Conservation (phyloP, 2,888 invertebrate genomes). For the Hermaeophaga mercurialis region DNA sequence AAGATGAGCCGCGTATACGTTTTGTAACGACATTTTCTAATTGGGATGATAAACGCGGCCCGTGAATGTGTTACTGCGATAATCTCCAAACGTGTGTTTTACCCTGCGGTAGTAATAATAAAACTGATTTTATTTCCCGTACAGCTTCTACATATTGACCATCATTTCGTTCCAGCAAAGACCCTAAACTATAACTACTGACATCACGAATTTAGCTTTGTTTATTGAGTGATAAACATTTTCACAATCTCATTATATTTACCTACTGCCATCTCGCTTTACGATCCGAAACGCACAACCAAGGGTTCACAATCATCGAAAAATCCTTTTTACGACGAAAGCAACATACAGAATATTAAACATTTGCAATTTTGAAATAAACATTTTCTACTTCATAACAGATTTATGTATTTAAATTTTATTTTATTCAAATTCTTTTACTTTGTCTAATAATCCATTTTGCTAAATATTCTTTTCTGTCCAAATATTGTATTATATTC, state of each 20-base stretch:
- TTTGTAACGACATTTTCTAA: constrained; percentile 40
- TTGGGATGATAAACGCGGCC: constrained; percentile 47
- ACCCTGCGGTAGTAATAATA: constrained; percentile 38
- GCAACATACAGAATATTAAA: constrained; percentile 9
- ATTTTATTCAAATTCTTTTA: too few relatives aligned
- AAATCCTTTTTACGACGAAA: constrained; percentile 16
- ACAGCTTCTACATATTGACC: constrained; percentile 46
- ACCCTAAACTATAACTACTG: constrained; percentile 42
- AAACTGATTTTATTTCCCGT: constrained; percentile 47
- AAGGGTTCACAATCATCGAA: constrained; percentile 22
- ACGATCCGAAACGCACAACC: constrained; percentile 39
- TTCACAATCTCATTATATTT: constrained; percentile 53
- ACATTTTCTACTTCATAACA: not conserved
- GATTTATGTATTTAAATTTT: too few relatives aligned
- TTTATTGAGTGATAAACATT: constrained; percentile 58
- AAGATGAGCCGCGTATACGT: constrained; percentile 24
- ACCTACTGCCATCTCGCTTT: constrained; percentile 54
- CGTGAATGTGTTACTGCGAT: constrained; percentile 35
- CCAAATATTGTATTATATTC: too few relatives aligned
- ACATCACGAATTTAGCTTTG: constrained; percentile 48
- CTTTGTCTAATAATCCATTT: too few relatives aligned
- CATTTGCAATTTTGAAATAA: not conserved
- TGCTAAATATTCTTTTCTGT: too few relatives aligned
- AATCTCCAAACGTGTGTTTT: constrained; percentile 37
- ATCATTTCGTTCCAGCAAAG: constrained; percentile 42